Conservation (phyloP, 1,140 invertebrate genomes). For the Diabrotica undecimpunctata region DNA sequence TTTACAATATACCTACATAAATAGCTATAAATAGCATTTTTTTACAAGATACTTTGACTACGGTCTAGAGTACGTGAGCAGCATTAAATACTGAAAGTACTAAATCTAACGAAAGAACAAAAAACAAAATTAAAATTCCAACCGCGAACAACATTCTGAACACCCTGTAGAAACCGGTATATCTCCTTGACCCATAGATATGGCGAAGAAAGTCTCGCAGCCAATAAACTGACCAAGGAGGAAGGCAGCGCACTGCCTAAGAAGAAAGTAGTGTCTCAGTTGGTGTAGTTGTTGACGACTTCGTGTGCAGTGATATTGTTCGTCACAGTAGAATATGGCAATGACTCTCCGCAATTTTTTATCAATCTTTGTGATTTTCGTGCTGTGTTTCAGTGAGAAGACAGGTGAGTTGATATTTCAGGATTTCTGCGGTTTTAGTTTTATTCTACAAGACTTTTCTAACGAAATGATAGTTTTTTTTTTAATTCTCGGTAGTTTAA, state of each 20-base stretch:
- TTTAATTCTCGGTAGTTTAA: neutral
- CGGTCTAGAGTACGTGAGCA: too few relatives aligned
- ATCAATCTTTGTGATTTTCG: neutral
- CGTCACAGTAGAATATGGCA: neutral
- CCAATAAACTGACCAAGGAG: conserved; percentile 9
- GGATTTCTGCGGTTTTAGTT: neutral
- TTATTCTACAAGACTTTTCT: neutral
- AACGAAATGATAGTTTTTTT: neutral
- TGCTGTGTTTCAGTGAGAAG: conserved; percentile 4
- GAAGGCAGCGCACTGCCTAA: neutral
- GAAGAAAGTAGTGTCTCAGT: conserved; percentile 6
- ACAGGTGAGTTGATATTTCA: conserved; percentile 7
- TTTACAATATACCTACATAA: too few relatives aligned
- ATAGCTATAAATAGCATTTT: too few relatives aligned
- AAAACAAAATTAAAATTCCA: neutral
- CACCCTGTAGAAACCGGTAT: conserved; percentile 11
- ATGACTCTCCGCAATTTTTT: neutral
- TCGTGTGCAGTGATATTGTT: neutral
- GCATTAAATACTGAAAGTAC: too few relatives aligned
- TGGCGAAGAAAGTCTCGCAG: conserved; percentile 10
- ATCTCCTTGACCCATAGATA: conserved; percentile 17
- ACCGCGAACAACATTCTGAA: neutral
- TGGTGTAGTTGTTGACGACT: neutral
- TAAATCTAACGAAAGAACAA: too few relatives aligned
- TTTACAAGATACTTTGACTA: too few relatives aligned